phyloP scores from a whole-genome alignment of 2,888 invertebrate genomes.

The Penaeus monodon region DNA sequence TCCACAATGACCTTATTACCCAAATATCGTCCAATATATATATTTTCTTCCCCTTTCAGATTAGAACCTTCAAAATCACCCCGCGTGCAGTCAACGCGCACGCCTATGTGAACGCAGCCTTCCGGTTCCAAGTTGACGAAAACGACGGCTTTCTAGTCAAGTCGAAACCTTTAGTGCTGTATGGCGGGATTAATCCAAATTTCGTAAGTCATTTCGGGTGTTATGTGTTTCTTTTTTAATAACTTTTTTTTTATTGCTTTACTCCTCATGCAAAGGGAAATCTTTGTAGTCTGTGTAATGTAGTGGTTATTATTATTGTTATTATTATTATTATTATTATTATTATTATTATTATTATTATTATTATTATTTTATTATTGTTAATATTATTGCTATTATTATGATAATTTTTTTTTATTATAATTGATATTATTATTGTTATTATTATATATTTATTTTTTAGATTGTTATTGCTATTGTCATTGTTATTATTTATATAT shows the following conservation, averaged over 20 bases:
- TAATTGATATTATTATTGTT: too few species aligned
- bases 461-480: too few species aligned
- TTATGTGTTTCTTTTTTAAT: not conserved
- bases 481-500: too few species aligned
- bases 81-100: slow-evolving; percentile 83
- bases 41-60: slow-evolving; percentile 26
- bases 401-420: too few species aligned
- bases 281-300: not conserved
- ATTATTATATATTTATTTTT: too few species aligned
- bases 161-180: slow-evolving; percentile 76
- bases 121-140: slow-evolving; percentile 75
- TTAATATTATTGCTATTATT: too few species aligned
- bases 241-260: not conserved
- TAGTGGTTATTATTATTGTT: not conserved
- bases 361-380: too few species aligned
- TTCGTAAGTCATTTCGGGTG: slow-evolving; percentile 51
- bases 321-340: too few species aligned
- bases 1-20: not conserved
- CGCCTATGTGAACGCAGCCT: slow-evolving; percentile 82
- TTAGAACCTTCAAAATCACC: slow-evolving; percentile 74
- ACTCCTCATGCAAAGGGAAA: not conserved
- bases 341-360: too few species aligned
- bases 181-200: slow-evolving; percentile 74
- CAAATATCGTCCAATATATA: not conserved
- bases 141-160: slow-evolving; percentile 71